phyloP scores from a whole-genome alignment of 1,140 invertebrate species.

The Drosophila seguyi region DNA sequence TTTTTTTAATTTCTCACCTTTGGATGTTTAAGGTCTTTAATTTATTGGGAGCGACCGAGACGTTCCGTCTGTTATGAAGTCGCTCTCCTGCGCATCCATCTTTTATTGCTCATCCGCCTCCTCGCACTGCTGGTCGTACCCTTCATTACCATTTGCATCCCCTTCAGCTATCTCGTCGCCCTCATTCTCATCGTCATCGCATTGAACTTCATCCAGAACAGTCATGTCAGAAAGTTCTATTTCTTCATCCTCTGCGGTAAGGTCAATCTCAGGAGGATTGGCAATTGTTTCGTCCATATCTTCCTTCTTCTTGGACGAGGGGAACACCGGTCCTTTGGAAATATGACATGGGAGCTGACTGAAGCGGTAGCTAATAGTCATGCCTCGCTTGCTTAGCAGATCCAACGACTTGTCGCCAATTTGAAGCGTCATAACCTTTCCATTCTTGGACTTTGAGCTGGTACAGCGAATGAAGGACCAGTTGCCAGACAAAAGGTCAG shows the following conservation, averaged over 20 bases:
- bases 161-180: neutral
- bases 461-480: neutral
- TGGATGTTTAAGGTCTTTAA: neutral
- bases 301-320: neutral
- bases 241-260: conserved; percentile 20
- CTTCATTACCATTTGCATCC: neutral
- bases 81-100: neutral
- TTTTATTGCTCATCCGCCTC: neutral
- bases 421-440: neutral
- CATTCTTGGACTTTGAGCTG: neutral
- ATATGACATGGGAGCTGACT: neutral
- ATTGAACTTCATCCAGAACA: conserved; percentile 7
- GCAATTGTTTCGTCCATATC: neutral
- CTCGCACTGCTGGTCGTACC: no score
- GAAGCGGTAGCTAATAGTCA: conserved; percentile 17
- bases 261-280: conserved; percentile 12
- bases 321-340: neutral
- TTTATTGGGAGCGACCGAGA: neutral
- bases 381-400: neutral
- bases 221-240: neutral
- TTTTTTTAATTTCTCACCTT: neutral
- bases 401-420: neutral
- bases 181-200: conserved; percentile 10
- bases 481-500: conserved; percentile 1
- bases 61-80: neutral